Evolutionary conservation across 2,797 vertebrate species (phyloP).

Genomic region (Natrix natrix): DNA sequence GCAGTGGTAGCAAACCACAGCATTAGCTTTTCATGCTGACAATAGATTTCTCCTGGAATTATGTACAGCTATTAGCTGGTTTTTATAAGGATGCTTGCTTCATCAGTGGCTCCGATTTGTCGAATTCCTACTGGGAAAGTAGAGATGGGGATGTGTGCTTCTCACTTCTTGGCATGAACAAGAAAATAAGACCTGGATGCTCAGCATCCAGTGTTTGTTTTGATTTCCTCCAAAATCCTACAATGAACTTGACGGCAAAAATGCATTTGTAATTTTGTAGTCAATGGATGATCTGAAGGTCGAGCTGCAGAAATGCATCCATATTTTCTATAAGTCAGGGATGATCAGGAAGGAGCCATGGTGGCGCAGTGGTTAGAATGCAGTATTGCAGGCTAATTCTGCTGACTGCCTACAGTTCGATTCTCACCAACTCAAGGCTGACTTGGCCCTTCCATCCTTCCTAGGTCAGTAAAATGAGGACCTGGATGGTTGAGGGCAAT

Average conservation of each 20-base stretch:
- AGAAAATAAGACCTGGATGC: not conserved
- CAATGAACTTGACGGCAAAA: not conserved
- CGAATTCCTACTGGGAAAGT: not conserved
- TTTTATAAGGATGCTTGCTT: constrained; percentile 20
- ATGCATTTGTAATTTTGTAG: not conserved
- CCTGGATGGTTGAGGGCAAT: not conserved
- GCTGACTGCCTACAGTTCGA: not conserved
- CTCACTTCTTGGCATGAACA: not conserved
- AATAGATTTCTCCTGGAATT: not conserved
- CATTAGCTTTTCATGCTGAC: constrained; percentile 8
- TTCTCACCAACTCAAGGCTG: not conserved
- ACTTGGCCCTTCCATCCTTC: not conserved
- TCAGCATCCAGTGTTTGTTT: not conserved
- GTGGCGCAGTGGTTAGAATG: not conserved
- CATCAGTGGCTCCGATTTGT: not conserved
- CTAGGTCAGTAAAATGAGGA: not conserved
- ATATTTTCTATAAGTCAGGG: not conserved
- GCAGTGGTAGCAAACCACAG: not conserved
- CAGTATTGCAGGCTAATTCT: not conserved
- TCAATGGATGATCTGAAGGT: not conserved
- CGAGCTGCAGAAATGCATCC: not conserved
- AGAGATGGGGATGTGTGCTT: not conserved
- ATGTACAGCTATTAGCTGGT: not conserved
- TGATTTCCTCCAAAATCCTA: not conserved
- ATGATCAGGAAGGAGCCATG: not conserved